Conservation (phyloP, 1,140 invertebrate genomes). For the Ceratosolen fusciceps region DNA sequence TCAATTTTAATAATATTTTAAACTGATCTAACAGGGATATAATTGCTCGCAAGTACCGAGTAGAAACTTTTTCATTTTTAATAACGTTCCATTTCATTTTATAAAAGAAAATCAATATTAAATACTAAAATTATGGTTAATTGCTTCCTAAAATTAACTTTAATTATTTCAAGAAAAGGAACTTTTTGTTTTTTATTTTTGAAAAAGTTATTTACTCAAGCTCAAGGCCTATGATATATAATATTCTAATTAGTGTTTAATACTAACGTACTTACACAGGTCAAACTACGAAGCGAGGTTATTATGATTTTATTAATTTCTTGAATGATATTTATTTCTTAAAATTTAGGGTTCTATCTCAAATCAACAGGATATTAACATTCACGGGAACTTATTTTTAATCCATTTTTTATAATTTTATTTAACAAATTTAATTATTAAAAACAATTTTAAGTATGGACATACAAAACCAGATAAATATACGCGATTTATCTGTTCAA, state of each 20-base stretch:
- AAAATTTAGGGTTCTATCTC: background rate
- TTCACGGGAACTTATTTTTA: background rate
- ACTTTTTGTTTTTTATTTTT: background rate
- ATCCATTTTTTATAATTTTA: background rate
- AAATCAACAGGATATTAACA: too few species aligned
- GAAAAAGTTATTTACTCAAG: background rate
- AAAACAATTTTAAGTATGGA: too few species aligned
- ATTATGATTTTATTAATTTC: background rate
- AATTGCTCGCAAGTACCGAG: too few species aligned
- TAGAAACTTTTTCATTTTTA: too few species aligned
- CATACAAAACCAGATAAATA: too few species aligned
- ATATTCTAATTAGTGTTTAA: conserved; percentile 19
- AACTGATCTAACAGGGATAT: too few species aligned
- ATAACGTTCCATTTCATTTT: too few species aligned
- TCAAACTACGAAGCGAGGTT: background rate
- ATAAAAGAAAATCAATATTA: background rate
- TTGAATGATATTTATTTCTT: background rate
- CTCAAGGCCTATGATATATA: background rate
- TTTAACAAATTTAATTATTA: too few species aligned
- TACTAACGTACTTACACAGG: background rate
- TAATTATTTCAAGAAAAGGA: conserved; percentile 6
- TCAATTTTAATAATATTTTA: too few species aligned
- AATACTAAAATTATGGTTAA: background rate
- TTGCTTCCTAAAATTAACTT: background rate
- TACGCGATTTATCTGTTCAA: too few species aligned